A percentile compares a stretch with the other conserved stretches of the same genome.
Evolutionary conservation across 35 echinoderm and acorn worm genomes (phyloP).

Genomic region (Nesometra sesokonis): DNA sequence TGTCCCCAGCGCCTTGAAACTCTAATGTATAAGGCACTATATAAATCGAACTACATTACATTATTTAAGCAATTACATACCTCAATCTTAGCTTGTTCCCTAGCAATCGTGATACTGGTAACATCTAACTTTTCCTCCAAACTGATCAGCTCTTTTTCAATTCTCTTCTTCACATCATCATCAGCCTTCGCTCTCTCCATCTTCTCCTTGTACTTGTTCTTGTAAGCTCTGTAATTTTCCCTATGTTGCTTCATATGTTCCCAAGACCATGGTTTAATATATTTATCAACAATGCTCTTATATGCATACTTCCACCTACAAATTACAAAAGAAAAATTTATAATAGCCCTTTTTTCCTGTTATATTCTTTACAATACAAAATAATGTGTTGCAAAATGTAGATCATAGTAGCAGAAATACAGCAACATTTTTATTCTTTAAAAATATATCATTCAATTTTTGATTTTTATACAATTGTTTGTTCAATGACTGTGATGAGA

Average conservation of each 20-base stretch:
- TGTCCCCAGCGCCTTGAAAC: not conserved
- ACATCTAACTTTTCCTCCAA: constrained; percentile 79
- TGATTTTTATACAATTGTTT: no score
- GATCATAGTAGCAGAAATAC: no score
- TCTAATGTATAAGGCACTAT: not conserved
- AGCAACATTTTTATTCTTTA: no score
- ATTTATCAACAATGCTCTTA: constrained; percentile 59
- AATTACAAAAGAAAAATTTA: not conserved
- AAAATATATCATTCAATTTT: no score
- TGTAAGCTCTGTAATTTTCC: constrained; percentile 51
- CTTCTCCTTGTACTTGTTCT: constrained; percentile 67
- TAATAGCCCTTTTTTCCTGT: no score
- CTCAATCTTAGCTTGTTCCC: constrained; percentile 80
- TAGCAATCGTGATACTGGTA: constrained; percentile 74
- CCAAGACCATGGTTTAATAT: constrained; percentile 77
- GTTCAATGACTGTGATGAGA: no score
- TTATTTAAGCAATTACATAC: constrained; percentile 12
- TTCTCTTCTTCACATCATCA: constrained; percentile 4
- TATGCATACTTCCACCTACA: constrained; percentile 88
- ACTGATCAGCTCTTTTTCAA: constrained; percentile 38
- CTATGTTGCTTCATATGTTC: constrained; percentile 47
- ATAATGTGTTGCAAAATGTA: no score
- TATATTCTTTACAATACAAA: no score
- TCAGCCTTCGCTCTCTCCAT: constrained; percentile 33
- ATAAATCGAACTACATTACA: no score